Conservation (phyloP, 2,113 vertebrate species). For the Thamnophis sirtalis region DNA sequence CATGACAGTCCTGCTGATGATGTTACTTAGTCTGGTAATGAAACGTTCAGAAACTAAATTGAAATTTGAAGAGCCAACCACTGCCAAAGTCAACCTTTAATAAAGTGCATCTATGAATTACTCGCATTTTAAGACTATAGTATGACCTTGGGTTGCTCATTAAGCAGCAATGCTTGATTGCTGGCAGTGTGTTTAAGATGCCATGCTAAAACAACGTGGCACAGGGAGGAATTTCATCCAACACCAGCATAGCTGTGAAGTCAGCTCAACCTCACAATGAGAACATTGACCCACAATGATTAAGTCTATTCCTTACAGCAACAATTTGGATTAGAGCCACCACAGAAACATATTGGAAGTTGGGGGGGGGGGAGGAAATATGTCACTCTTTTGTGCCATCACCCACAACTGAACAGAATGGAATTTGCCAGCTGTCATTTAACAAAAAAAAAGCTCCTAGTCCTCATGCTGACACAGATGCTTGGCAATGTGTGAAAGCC, state of each 20-base stretch:
- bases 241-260: background rate
- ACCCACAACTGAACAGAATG: background rate
- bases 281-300: background rate
- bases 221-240: background rate
- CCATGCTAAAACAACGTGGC: background rate
- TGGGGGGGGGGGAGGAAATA: background rate
- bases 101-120: background rate
- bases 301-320: background rate
- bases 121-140: background rate
- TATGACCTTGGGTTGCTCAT: background rate
- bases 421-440: background rate
- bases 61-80: too few relatives aligned
- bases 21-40: too few relatives aligned
- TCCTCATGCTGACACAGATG: background rate
- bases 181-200: background rate
- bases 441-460: background rate
- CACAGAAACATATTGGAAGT: background rate
- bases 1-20: too few relatives aligned
- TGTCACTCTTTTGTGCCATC: background rate
- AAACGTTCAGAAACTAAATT: too few relatives aligned
- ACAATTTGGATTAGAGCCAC: background rate
- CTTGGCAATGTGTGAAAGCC: background rate
- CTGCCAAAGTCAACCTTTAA: too few relatives aligned
- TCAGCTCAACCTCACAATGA: background rate
- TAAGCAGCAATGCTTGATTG: background rate